phyloP scores from a whole-genome alignment of 2,797 vertebrate species.

The Tangara arthus region DNA sequence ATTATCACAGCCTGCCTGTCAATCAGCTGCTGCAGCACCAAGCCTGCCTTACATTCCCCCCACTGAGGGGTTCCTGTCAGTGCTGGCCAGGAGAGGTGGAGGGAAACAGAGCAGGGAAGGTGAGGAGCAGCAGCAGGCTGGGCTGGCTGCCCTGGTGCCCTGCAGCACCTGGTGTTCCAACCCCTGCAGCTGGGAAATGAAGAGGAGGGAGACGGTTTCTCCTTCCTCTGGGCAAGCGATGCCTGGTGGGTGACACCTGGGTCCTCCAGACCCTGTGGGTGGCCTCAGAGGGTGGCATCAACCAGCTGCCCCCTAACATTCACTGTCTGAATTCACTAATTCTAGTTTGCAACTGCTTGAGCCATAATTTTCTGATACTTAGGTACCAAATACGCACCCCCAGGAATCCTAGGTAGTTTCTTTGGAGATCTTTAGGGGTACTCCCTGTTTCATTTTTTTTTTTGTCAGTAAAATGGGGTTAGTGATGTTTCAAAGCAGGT shows the following conservation, averaged over 20 bases:
- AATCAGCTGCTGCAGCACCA: background rate
- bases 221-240: background rate
- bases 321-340: background rate
- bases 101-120: background rate
- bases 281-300: background rate
- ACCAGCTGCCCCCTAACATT: background rate
- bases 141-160: background rate
- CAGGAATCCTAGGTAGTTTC: background rate
- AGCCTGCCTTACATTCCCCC: background rate
- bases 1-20: slow-evolving; percentile 40
- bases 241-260: background rate
- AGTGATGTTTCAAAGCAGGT: slow-evolving; percentile 11
- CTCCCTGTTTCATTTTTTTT: background rate
- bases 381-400: background rate
- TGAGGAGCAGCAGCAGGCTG: background rate
- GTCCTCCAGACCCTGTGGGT: background rate
- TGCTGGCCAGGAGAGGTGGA: background rate
- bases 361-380: background rate
- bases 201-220: background rate
- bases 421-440: background rate
- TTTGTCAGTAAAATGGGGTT: slow-evolving; percentile 6
- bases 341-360: background rate
- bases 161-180: background rate
- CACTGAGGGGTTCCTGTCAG: background rate
- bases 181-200: background rate